Evolutionary conservation across 2,888 invertebrate genomes (phyloP), one percentile per base, ranked within the genome.

Genomic region (Seira musarum): DNA sequence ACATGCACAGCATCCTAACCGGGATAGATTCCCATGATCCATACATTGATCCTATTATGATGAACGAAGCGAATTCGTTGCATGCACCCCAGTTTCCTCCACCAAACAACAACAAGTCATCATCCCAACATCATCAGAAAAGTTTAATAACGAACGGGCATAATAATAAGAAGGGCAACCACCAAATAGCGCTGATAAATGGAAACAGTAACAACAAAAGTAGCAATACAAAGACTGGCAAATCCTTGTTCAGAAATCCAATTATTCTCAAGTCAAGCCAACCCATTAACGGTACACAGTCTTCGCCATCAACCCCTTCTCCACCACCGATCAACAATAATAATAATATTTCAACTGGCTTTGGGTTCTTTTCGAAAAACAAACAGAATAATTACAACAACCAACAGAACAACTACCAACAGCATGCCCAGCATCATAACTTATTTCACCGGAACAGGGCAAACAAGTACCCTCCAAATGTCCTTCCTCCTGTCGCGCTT

Each of bases 201-300:
- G 78, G 78, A 24, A 72, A 79, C 24, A 66, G 65, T 15, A 75
- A 74, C 65, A 83, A 79, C 30, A 80, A 68, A 49, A 66, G 49
- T 19, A 65, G 46, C 65, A 53, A 66, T 46, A 66, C 65, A 24
- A 71, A 76, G 68, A 70, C 67, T 63, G 69, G 73, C 49, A 84
- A 83, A 74, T 80, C 80, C 19, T 70, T 85, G 24, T 83, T 85
- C 72, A 77, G 84, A 60, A 85, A 81, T 49, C 85, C 85, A 60
- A 84, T 85, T 22, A 85, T 85, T 61, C 84, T 84, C 73, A 84
- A 84, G 82, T 82, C 83, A 75, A 76, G 75, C 70, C 75, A 80
- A 79, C 79, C 78, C 57, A 67, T 79, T 13, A 67, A 67, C 53
- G 78, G 71, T 17, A 49, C 15, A n/a, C 69, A 40, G 61, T 25